These are phyloP conservation scores for Drosophila subsilvestris DNA, from an alignment of 2,888 invertebrate genomes.

Conservation along the genomic window DNA sequence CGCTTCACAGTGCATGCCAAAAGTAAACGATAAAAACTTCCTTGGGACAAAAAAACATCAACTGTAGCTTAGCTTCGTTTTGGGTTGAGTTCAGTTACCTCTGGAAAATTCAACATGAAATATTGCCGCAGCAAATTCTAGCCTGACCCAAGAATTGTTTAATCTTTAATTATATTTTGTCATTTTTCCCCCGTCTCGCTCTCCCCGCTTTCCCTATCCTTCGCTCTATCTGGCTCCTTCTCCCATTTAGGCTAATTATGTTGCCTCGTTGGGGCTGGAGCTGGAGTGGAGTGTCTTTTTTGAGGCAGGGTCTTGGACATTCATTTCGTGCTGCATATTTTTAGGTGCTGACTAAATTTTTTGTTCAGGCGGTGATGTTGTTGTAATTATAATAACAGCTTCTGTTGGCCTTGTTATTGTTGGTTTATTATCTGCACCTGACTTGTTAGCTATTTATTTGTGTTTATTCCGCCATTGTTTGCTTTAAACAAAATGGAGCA, in stretches of 20 bases:
- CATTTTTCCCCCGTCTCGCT: slow-evolving; percentile 19
- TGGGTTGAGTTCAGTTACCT: not conserved
- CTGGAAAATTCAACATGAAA: slow-evolving; percentile 2
- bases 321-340: slow-evolving; percentile 61
- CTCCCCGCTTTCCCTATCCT: not conserved
- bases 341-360: slow-evolving; percentile 44
- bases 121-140: slow-evolving; percentile 15
- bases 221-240: slow-evolving; percentile 16
- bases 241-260: slow-evolving; percentile 76
- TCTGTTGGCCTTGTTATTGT: slow-evolving; percentile 29
- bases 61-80: not conserved
- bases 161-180: slow-evolving; percentile 39
- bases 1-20: too few relatives aligned
- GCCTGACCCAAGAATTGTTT: slow-evolving; percentile 4
- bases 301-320: slow-evolving; percentile 20
- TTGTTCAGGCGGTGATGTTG: slow-evolving; percentile 30
- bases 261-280: slow-evolving; percentile 18
- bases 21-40: too few relatives aligned
- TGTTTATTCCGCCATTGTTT: slow-evolving; percentile 31
- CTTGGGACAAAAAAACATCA: too few relatives aligned
- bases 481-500: slow-evolving; percentile 14
- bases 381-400: slow-evolving; percentile 32
- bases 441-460: slow-evolving; percentile 57
- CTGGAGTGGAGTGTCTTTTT: slow-evolving; percentile 5
- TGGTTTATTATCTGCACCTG: slow-evolving; percentile 56